phyloP scores from a whole-genome alignment of 2,113 vertebrate species.

The Numenius arquata region DNA sequence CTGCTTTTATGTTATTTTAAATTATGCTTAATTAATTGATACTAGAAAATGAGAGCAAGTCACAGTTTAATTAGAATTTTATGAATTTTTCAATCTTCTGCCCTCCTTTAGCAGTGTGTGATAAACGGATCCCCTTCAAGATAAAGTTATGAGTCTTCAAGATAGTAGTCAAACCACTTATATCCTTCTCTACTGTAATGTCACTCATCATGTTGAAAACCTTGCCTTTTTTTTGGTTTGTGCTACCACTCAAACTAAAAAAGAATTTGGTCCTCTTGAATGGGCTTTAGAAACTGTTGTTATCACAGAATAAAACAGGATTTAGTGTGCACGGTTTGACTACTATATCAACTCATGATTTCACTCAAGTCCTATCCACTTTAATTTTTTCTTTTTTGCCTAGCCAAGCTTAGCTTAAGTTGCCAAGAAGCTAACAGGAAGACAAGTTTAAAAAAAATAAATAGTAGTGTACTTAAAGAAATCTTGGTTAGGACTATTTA shows the following conservation, averaged over 20 bases:
- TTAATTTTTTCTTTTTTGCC: neutral
- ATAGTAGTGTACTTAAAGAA: neutral
- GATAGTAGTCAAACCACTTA: neutral
- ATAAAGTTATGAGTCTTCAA: neutral
- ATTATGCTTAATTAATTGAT: constrained; percentile 19
- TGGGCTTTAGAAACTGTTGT: neutral
- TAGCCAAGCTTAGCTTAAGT: neutral
- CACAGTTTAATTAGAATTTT: constrained; percentile 1
- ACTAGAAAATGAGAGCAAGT: constrained; percentile 11
- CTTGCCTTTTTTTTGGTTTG: neutral
- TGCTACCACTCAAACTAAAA: neutral
- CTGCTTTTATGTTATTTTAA: constrained; percentile 10
- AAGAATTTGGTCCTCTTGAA: neutral
- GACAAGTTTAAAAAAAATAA: neutral
- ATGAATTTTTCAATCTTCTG: neutral
- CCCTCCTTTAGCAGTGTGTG: neutral
- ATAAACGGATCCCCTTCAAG: neutral
- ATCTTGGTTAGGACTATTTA: neutral
- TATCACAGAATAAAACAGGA: neutral
- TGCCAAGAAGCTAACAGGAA: neutral
- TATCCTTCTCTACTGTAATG: neutral
- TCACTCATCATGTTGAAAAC: neutral
- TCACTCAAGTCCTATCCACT: neutral
- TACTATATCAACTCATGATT: neutral
- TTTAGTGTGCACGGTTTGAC: neutral